Base-by-base conservation (phyloP, 2,888 invertebrate genomes). In the Mesochorus sp. region DNA sequence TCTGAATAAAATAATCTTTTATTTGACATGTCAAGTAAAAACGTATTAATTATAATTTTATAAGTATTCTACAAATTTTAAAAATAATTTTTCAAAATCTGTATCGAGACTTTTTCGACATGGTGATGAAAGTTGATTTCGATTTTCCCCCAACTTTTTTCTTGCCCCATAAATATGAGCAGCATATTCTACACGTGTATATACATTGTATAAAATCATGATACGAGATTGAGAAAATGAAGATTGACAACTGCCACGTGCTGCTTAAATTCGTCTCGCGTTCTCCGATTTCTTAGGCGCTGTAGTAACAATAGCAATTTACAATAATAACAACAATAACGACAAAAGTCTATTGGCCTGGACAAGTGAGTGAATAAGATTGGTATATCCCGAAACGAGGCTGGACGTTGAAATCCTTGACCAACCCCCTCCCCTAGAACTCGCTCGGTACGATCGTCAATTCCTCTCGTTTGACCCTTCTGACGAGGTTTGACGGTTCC, bases 221-320 rank as follows among this genome's bases (percentile, higher is more conserved):
- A 24, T 44, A 57, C 39, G 42, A 51, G 53, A 75, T 51, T 44
- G 80, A 55, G 68, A 79, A 81, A 87, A 87, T 85, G 82, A 86
- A 86, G 86, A 88, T 87, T 67, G 86, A 87, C 87, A 84, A 76
- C 70, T 55, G 80, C 83, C 87, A 84, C 87, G 86, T 86, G 87
- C 79, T 68, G 57, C 21, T 59, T 67, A 10, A 76, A 71, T 80
- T 80, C 66, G 64, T 62, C 57, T 73, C 70, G 72, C 37, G 3
- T 62, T 24, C 8, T 44, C 21, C 61, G 42, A 49, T 37, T 39
- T 73, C 53, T 73, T 44, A 37, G 57, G 21, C 53, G 28, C 4
- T 47, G 53, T 57, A 34, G 64, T 47, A 44, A 19, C 1, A 4
- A 51, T 19, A 19, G n/a, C 4, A 19, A n/a, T 34, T 28, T 19